phyloP scores from a whole-genome alignment of 2,113 vertebrate genomes.

The Stigmatopora nigra region DNA sequence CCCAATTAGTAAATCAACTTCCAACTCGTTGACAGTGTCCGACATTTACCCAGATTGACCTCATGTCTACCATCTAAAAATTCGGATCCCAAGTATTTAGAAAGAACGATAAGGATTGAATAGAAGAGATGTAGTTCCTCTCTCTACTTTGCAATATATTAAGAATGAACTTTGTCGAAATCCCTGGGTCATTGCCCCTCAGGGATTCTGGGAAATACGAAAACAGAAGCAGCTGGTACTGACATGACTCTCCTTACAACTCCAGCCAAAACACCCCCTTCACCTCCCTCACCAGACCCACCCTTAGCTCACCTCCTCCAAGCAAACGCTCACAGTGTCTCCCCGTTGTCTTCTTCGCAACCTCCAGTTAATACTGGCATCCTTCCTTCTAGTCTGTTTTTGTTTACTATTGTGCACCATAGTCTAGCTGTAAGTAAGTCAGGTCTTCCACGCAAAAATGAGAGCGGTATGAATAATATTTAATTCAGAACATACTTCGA shows the following conservation, averaged over 20 bases:
- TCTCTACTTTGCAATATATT: constrained; percentile 16
- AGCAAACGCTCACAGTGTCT: constrained; percentile 8
- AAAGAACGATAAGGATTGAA: not conserved
- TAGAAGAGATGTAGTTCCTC: constrained; percentile 4
- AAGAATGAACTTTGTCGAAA: constrained; percentile 32
- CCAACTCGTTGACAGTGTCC: too few species aligned
- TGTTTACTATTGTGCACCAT: not conserved
- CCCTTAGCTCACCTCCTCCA: constrained; percentile 3
- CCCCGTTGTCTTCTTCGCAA: not conserved
- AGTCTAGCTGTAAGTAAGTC: not conserved
- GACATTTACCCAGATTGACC: not conserved
- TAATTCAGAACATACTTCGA: not conserved
- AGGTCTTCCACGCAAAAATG: not conserved
- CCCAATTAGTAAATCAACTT: too few species aligned
- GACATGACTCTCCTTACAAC: constrained; percentile 32
- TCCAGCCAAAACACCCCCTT: constrained; percentile 20
- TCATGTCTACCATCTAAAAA: not conserved
- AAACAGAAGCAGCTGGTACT: constrained; percentile 39
- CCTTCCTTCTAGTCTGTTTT: not conserved
- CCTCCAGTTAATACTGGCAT: not conserved
- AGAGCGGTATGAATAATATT: not conserved
- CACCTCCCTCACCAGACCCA: constrained; percentile 11
- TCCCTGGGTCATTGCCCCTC: constrained; percentile 17
- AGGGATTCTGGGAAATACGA: constrained; percentile 41
- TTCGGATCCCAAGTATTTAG: not conserved